Percentiles rank a stretch among this genome's conserved stretches.
Conservation (phyloP, 2,797 vertebrate genomes). For the Halcyon chelicuti region DNA sequence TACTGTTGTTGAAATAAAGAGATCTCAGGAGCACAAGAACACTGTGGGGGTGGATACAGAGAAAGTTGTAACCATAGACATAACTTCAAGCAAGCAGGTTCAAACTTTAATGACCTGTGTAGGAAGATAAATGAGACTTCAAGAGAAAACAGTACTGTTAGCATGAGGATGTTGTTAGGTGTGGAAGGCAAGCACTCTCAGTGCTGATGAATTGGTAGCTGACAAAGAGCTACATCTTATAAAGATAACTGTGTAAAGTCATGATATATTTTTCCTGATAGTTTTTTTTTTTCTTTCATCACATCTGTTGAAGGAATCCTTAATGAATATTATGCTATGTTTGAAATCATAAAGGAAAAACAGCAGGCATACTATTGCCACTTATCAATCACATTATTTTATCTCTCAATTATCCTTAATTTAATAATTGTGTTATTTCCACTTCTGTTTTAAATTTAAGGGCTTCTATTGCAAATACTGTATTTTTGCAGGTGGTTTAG, state of each 20-base stretch:
- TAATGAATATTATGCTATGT: neutral
- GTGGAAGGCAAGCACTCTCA: slow-evolving; percentile 5
- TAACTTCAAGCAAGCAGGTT: slow-evolving; percentile 42
- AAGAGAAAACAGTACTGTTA: slow-evolving; percentile 53
- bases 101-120: slow-evolving; percentile 48
- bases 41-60: slow-evolving; percentile 46
- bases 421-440: slow-evolving; percentile 55
- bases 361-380: neutral
- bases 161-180: slow-evolving; percentile 59
- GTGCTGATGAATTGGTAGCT: slow-evolving; percentile 31
- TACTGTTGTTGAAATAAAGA: slow-evolving; percentile 4
- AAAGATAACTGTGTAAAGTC: neutral
- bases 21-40: slow-evolving; percentile 19
- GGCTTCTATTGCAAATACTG: neutral
- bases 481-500: slow-evolving; percentile 58
- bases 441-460: slow-evolving; percentile 32
- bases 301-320: neutral
- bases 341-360: slow-evolving; percentile 33
- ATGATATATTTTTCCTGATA: neutral
- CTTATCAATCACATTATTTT: slow-evolving; percentile 36
- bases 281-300: neutral
- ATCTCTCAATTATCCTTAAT: slow-evolving; percentile 43
- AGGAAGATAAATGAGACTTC: slow-evolving; percentile 63
- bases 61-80: slow-evolving; percentile 29
- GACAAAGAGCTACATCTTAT: slow-evolving; percentile 38